These are phyloP conservation scores for Andrena bucephala DNA, from an alignment of 2,888 invertebrate species.

Conservation along the genomic window DNA sequence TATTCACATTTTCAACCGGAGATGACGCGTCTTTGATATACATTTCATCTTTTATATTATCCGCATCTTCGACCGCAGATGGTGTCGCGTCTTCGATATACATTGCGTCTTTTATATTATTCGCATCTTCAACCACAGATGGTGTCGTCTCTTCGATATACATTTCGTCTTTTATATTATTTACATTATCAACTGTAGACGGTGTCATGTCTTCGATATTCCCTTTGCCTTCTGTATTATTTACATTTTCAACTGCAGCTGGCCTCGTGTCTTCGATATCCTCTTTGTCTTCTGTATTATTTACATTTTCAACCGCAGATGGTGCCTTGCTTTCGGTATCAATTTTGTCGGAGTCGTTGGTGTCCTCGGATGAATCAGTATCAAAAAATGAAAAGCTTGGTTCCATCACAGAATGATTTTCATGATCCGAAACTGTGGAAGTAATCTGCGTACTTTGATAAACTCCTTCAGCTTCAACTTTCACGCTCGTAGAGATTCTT, in stretches of 20 bases:
- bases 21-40: neutral
- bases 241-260: neutral
- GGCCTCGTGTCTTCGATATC: neutral
- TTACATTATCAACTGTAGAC: neutral
- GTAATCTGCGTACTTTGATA: neutral
- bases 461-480: neutral
- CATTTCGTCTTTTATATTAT: neutral
- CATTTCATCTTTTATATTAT: neutral
- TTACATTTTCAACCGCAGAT: neutral
- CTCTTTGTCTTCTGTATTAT: neutral
- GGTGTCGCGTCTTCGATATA: neutral
- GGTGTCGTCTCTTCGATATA: neutral
- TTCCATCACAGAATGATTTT: neutral
- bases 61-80: neutral
- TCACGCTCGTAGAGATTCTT: neutral
- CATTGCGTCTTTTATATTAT: neutral
- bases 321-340: neutral
- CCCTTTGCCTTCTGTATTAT: neutral
- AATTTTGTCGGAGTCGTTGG: neutral
- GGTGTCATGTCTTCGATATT: neutral
- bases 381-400: neutral
- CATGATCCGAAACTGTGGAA: neutral
- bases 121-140: neutral
- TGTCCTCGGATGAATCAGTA: neutral
- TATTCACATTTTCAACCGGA: neutral